A percentile compares a stretch with the other conserved stretches of the same genome.
phyloP scores from a whole-genome alignment of 2,888 invertebrate genomes.

The Embidobia sp. region DNA sequence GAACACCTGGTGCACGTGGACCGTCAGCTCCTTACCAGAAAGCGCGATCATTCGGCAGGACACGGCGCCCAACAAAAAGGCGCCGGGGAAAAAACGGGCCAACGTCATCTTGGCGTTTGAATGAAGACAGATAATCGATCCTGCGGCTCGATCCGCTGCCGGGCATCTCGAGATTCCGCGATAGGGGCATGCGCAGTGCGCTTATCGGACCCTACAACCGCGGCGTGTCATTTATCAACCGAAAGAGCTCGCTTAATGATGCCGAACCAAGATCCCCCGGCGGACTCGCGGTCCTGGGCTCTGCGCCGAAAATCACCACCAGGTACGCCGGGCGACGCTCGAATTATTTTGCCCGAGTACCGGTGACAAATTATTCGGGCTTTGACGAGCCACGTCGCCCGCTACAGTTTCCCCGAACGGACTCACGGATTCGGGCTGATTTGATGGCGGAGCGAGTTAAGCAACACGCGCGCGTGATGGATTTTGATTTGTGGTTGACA shows the following conservation, averaged over 20 bases:
- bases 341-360: too few relatives aligned
- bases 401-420: too few relatives aligned
- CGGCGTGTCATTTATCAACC: conserved; percentile 65
- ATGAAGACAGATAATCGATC: conserved; percentile 73
- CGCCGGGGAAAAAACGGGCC: conserved; percentile 32
- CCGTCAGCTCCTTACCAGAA: conserved; percentile 16
- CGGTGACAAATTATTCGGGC: too few relatives aligned
- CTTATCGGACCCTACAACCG: conserved; percentile 44
- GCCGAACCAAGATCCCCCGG: conserved; percentile 37
- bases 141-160: conserved; percentile 68
- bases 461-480: too few relatives aligned
- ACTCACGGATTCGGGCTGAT: too few relatives aligned
- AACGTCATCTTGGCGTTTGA: conserved; percentile 67
- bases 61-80: conserved; percentile 43
- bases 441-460: too few relatives aligned
- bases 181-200: conserved; percentile 67
- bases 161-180: conserved; percentile 58
- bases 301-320: too few relatives aligned
- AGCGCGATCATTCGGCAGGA: conserved; percentile 24
- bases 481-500: too few relatives aligned
- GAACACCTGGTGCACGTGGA: conserved; percentile 56
- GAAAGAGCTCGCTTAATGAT: conserved; percentile 49
- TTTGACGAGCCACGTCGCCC: too few relatives aligned
- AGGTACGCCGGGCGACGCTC: too few relatives aligned
- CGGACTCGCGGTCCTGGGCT: conserved; percentile 27